Evolutionary conservation across 2,797 vertebrate species (phyloP).

Genomic region (Sternarchorhynchus goeldii): DNA sequence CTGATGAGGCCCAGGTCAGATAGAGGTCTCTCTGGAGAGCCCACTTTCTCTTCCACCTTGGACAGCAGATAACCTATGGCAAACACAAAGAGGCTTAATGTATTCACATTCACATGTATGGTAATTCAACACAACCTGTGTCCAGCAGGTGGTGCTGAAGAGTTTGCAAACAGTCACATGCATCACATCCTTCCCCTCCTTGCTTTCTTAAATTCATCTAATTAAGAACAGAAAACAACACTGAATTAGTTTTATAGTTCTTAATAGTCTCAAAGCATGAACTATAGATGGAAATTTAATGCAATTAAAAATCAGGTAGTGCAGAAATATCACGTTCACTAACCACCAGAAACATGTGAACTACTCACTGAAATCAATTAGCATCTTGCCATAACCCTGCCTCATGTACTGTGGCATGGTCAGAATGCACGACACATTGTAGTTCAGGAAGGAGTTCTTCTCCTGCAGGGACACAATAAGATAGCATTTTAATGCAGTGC

Average conservation of each 20-base stretch:
- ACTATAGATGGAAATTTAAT: not conserved
- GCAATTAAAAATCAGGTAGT: no score
- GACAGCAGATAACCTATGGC: slow-evolving; percentile 54
- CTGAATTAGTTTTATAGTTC: not conserved
- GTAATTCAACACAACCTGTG: not conserved
- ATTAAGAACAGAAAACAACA: not conserved
- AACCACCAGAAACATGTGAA: not conserved
- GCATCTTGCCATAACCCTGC: slow-evolving; percentile 90
- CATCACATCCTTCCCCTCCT: no score
- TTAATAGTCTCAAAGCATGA: not conserved
- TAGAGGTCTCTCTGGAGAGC: slow-evolving; percentile 82
- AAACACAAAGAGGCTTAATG: not conserved
- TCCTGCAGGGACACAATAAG: slow-evolving; percentile 68
- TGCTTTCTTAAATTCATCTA: no score
- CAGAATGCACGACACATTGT: slow-evolving; percentile 89
- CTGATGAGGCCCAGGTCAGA: slow-evolving; percentile 88
- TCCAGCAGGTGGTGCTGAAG: no score
- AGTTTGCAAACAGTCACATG: no score
- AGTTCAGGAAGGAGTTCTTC: slow-evolving; percentile 91
- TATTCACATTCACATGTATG: not conserved
- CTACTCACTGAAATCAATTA: slow-evolving; percentile 90
- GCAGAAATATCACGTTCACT: no score
- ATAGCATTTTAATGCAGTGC: not conserved
- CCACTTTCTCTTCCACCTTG: slow-evolving; percentile 81
- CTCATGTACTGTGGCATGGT: slow-evolving; percentile 93